A percentile compares a stretch with the other conserved stretches of the same genome.
These are phyloP conservation scores for Trichosurus vulpecula DNA, from an alignment of 2,797 vertebrate species.

Conservation along the genomic window DNA sequence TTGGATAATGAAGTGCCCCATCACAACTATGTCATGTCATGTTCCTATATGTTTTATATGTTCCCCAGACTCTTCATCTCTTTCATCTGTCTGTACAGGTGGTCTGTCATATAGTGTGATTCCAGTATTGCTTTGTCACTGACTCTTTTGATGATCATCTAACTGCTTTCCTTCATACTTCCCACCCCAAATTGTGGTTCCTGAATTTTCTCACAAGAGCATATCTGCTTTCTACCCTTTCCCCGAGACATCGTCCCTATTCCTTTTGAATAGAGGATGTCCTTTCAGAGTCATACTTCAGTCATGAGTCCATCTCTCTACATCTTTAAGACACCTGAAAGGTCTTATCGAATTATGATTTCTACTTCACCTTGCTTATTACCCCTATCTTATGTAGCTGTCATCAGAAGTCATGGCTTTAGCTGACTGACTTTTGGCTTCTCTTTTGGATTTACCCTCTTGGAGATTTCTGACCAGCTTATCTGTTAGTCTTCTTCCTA, in stretches of 20 bases:
- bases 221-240: neutral
- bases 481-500: neutral
- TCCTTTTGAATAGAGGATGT: neutral
- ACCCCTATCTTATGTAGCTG: neutral
- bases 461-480: neutral
- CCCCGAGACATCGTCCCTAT: neutral
- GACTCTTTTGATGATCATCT: neutral
- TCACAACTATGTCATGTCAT: neutral
- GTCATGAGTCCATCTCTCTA: neutral
- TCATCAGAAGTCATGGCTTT: neutral
- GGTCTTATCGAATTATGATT: neutral
- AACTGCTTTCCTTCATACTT: neutral
- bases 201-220: neutral
- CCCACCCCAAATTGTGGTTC: neutral
- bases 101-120: neutral
- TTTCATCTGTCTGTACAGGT: neutral
- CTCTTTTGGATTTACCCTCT: neutral
- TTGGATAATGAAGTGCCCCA: neutral
- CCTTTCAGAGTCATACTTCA: neutral
- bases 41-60: neutral
- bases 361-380: neutral
- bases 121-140: neutral
- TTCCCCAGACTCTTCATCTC: neutral
- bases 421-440: neutral
- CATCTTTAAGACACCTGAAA: neutral